Conservation (phyloP, 2,888 invertebrate genomes). For the Machimus rusticus region DNA sequence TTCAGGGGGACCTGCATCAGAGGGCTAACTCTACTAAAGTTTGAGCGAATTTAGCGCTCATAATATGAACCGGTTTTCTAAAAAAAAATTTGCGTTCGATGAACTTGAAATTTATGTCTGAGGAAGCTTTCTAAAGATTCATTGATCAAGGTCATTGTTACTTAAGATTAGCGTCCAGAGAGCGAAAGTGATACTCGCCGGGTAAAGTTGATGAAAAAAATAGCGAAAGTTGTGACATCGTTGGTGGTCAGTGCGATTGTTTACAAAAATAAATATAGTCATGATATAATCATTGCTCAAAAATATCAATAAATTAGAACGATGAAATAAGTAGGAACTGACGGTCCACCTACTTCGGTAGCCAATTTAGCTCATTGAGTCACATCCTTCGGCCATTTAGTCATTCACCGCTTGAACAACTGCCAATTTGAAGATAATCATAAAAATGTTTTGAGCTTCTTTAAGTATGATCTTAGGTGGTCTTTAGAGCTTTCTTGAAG, state of each 20-base stretch:
- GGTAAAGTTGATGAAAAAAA: not conserved
- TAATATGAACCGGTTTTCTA: not conserved
- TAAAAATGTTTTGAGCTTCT: not conserved
- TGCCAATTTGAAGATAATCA: conserved; percentile 22
- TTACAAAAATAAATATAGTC: conserved; percentile 7
- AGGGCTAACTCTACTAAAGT: not conserved
- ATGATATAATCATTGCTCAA: not conserved
- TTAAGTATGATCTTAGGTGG: not conserved
- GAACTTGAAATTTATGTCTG: conserved; percentile 14
- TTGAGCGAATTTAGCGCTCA: not conserved
- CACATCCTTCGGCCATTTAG: not conserved
- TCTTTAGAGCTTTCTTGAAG: not conserved
- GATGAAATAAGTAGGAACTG: not conserved
- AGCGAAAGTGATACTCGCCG: not conserved
- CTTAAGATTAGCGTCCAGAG: not conserved
- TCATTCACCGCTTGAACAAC: not conserved
- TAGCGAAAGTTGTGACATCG: not conserved
- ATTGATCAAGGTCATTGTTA: conserved; percentile 7
- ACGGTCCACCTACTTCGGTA: conserved; percentile 1
- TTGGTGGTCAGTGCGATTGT: not conserved
- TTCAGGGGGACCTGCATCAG: not conserved
- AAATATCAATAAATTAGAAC: not conserved
- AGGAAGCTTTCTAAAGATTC: not conserved
- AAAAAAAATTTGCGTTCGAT: not conserved
- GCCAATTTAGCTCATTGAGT: conserved; percentile 19